Base-by-base conservation (phyloP, 2,113 vertebrate species). In the Limnothrissa miodon region DNA sequence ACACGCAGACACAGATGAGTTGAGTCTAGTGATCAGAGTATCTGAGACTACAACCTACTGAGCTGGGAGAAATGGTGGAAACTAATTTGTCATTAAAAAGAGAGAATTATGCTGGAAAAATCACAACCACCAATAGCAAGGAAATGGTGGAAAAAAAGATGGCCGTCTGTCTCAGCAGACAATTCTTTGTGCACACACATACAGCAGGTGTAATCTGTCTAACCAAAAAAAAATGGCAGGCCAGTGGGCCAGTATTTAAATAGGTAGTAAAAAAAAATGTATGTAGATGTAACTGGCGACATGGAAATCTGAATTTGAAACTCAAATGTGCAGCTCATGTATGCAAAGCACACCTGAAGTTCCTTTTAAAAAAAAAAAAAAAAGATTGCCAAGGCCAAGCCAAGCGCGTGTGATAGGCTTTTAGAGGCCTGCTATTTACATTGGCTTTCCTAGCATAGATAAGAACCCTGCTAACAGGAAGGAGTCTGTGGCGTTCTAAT, bases 251-350 rank as follows among this genome's bases (percentile, higher is more conserved):
- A 36, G 66, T 36, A 74, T 29, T 4, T 74, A 74, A 74, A 74
- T 13, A 42, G 6, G 42, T 4, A 42, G 42, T 2, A 6, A 6
- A 42, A 42, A 42, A 42, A 42, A 42, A 42, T 42, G n/a, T n/a
- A n/a, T n/a, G n/a, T n/a, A n/a, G 2, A 51, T 23, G 51, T 21
- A 56, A 56, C 51, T 36, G 66, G 51, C 23, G 25, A 83, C 42
- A 87, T 87, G 82, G 83, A 89, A 85, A 89, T 85, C 74, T 79
- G 78, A 83, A 90, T 88, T 86, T 88, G 87, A 89, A 80, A 88
- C 51, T 81, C 86, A 90, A 90, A 89, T 86, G 78, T 70, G 79
- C 25, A 83, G 70, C 81, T 78, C n/a, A 86, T 53, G 78, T 81
- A 90, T 87, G 88, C 88, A 88, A 90, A 89, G 56, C 11, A 23